Conservation (phyloP, 2,797 vertebrate species). For the Falco novaeseelandiae region DNA sequence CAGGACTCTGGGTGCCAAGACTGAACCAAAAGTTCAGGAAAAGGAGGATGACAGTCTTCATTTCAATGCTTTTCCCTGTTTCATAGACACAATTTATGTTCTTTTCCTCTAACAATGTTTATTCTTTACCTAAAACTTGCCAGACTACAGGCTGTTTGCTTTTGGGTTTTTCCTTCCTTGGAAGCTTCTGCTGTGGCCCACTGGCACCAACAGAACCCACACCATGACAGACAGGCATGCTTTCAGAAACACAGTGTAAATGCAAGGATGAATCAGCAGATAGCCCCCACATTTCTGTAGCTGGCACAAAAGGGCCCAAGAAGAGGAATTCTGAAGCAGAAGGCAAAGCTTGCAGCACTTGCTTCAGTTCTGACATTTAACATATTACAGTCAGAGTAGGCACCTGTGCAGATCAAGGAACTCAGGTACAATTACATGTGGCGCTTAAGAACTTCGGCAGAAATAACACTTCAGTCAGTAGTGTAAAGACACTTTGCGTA, state of each 20-base stretch:
- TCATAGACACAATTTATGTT: neutral
- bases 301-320: neutral
- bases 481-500: neutral
- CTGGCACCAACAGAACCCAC: neutral
- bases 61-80: neutral
- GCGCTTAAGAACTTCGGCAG: neutral
- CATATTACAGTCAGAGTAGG: neutral
- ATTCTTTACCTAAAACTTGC: neutral
- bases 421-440: neutral
- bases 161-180: neutral
- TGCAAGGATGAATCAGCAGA: neutral
- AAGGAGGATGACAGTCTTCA: neutral
- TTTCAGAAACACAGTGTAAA: neutral
- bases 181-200: neutral
- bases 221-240: neutral
- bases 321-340: neutral
- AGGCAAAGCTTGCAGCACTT: neutral
- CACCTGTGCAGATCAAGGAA: neutral
- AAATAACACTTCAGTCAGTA: neutral
- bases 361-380: neutral
- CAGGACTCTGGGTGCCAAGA: neutral
- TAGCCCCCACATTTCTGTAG: neutral
- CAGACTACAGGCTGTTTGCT: neutral
- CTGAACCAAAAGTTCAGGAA: neutral
- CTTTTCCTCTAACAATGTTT: neutral